A percentile compares a stretch with the other conserved stretches of the same genome.
phyloP scores from a whole-genome alignment of 2,113 vertebrate species.

The Oenanthe oenanthe region DNA sequence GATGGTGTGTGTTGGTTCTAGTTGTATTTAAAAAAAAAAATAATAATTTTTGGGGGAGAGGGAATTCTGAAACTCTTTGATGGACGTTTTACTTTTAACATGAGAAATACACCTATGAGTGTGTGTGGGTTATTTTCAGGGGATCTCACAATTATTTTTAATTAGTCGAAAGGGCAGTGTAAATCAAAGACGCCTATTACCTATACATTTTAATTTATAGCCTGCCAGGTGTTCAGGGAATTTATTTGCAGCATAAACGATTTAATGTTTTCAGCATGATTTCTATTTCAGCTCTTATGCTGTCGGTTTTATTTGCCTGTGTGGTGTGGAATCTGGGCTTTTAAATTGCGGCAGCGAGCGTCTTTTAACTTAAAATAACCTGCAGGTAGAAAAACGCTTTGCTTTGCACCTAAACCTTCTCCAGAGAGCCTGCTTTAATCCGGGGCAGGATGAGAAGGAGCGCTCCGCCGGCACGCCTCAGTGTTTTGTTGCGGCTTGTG shows the following conservation, averaged over 20 bases:
- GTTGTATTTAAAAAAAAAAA: not conserved
- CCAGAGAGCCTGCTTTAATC: not conserved
- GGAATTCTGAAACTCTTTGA: constrained; percentile 59
- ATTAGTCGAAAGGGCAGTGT: constrained; percentile 42
- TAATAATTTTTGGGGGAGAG: constrained; percentile 9
- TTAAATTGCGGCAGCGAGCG: constrained; percentile 33
- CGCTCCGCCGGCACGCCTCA: not conserved
- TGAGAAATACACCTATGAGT: not conserved
- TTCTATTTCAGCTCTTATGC: constrained; percentile 39
- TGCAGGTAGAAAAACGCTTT: not conserved
- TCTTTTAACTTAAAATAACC: constrained; percentile 24
- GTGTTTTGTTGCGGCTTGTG: not conserved
- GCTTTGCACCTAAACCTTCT: not conserved
- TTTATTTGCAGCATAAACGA: constrained; percentile 35
- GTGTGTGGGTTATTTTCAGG: not conserved
- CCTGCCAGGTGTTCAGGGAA: not conserved
- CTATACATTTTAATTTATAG: constrained; percentile 16
- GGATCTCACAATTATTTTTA: constrained; percentile 39
- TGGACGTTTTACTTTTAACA: constrained; percentile 49
- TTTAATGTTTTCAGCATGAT: constrained; percentile 34
- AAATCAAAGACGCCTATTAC: constrained; percentile 40
- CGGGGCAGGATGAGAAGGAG: not conserved
- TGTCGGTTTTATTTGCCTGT: constrained; percentile 4
- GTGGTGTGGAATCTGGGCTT: constrained; percentile 19
- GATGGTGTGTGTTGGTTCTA: not conserved